Base-by-base conservation (phyloP, 53 echinoderm and acorn worm genomes). In the Holothuria leucospilota region DNA sequence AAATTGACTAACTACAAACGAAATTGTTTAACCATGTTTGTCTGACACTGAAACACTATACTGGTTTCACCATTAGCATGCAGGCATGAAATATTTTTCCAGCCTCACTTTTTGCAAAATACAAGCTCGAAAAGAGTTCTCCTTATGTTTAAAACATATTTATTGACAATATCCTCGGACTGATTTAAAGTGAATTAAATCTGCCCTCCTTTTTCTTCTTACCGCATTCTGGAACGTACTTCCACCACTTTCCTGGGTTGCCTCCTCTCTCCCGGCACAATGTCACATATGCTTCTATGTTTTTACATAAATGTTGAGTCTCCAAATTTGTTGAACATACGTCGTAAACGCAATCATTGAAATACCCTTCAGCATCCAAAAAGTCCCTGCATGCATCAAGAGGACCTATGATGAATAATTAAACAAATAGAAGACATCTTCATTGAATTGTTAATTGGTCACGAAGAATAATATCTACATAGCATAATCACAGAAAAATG, bases 211-310 rank as follows among this genome's bases (percentile, higher is more conserved):
- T 13, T 20, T 30, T 14, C 20, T 13, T 27, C 70, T 69, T 29
- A 69, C 70, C 70, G 20, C 70, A 69, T 21, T 69, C 70, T 38
- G 70, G 70, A 2, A 69, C 70, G 20, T 69, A 30, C 6, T 15
- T 34, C 70, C 70, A 69, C 70, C 70, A 69, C 39, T 26, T 69
- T 39, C 70, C 70, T 13, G 70, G 70, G 29, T 69, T 69, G 23
- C 69, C 69, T 12, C 69, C 38, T 30, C 29, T 18, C 8, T 69
- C 1, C 13, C 69, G 38, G 29, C 69, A 69, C 69, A 69, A 20
- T 13, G 38, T 30, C 14, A 30, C 69, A 4, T 30, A 69, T 30
- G 28, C 69, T 30, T 69, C 69, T 13, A 69, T 29, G 39, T 69
- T 69, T 20, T 30, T 69, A 69, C 69, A 69, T 13, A 69, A 20